phyloP scores from a whole-genome alignment of 1,140 invertebrate species.

The Rhagoletis zephyria region DNA sequence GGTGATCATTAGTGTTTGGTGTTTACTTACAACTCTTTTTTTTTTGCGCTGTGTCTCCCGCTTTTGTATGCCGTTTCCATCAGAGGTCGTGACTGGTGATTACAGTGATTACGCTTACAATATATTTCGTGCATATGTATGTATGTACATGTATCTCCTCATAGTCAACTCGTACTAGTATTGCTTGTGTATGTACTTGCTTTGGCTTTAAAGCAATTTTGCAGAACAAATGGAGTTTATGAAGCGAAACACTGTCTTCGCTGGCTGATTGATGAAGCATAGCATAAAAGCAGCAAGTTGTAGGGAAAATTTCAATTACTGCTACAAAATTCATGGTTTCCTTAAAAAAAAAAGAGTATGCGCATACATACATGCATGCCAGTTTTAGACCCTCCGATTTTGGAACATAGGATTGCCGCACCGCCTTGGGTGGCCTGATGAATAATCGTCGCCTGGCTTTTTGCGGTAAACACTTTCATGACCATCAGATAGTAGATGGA shows the following conservation, averaged over 20 bases:
- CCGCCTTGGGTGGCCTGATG: too few species aligned
- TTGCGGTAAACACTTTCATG: too few species aligned
- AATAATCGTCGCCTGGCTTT: too few species aligned
- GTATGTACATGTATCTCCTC: neutral
- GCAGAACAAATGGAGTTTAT: neutral
- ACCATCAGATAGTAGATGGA: too few species aligned
- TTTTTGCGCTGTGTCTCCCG: neutral
- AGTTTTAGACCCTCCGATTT: too few species aligned
- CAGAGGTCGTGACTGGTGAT: slow-evolving; percentile 46
- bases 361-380: too few species aligned
- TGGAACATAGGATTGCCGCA: too few species aligned
- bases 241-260: neutral
- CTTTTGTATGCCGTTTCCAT: neutral
- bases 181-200: neutral
- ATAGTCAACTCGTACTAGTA: neutral
- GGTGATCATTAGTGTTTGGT: neutral
- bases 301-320: too few species aligned
- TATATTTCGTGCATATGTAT: neutral
- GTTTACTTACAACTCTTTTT: neutral
- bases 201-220: neutral
- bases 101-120: slow-evolving; percentile 37
- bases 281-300: neutral
- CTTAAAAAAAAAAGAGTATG: too few species aligned
- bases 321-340: too few species aligned
- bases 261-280: slow-evolving; percentile 18